Conservation (phyloP, 2,113 vertebrate species). For the Mesembrinibis cayennensis region DNA sequence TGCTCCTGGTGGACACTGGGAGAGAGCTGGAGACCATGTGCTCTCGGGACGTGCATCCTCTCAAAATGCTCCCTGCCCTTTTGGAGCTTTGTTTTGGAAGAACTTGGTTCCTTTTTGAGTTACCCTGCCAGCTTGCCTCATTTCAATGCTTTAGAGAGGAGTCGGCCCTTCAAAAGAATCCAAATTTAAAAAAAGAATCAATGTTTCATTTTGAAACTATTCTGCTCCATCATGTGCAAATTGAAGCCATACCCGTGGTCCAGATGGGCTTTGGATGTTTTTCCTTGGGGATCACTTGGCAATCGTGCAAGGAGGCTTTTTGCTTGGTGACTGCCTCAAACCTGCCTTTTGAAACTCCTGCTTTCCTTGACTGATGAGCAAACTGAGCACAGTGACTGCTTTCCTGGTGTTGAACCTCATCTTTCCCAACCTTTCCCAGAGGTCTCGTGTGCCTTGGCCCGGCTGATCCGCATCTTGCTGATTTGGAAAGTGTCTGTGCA, state of each 20-base stretch:
- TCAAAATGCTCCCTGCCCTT: not conserved
- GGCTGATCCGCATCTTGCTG: not conserved
- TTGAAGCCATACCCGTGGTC: not conserved
- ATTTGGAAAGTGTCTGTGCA: not conserved
- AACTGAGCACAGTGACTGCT: not conserved
- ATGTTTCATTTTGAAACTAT: not conserved
- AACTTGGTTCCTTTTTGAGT: not conserved
- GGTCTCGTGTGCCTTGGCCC: not conserved
- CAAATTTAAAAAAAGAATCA: accelerated
- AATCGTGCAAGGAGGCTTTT: not conserved
- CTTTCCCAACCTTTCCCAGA: not conserved
- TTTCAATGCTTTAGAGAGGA: not conserved
- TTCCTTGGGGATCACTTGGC: not conserved
- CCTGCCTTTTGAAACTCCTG: not conserved
- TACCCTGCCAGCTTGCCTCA: not conserved
- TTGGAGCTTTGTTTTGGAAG: not conserved
- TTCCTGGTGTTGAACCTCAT: not conserved
- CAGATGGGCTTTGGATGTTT: not conserved
- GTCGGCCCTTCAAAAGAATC: not conserved
- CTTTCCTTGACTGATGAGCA: not conserved
- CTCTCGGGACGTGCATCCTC: not conserved
- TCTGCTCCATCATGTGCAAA: not conserved
- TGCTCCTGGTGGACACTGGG: not conserved
- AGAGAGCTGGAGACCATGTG: not conserved
- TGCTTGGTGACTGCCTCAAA: not conserved